phyloP scores from a whole-genome alignment of 2,113 vertebrate genomes.

The Pteruthius melanotis region DNA sequence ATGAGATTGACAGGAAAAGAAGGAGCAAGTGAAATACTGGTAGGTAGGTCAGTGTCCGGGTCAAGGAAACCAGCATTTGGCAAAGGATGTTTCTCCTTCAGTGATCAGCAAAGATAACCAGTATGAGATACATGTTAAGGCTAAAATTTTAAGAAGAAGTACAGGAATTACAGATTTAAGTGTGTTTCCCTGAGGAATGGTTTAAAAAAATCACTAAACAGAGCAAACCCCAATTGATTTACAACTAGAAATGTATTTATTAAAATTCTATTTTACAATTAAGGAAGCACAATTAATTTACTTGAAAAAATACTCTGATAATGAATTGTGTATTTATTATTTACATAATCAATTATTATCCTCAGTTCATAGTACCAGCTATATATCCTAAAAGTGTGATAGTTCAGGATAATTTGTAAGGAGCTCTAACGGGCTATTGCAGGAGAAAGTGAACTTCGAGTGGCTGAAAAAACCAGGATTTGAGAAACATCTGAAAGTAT shows the following conservation, averaged over 20 bases:
- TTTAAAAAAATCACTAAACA: not conserved
- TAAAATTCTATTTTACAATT: not conserved
- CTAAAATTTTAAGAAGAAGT: not conserved
- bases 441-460: not conserved
- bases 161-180: not conserved
- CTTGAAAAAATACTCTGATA: not conserved
- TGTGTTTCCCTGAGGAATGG: not conserved
- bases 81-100: not conserved
- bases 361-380: not conserved
- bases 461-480: not conserved
- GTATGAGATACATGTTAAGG: not conserved
- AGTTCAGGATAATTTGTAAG: not conserved
- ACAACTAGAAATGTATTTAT: not conserved
- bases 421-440: not conserved
- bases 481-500: not conserved
- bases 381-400: not conserved
- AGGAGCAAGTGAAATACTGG: not conserved
- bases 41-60: not conserved
- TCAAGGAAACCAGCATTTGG: not conserved
- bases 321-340: not conserved
- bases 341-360: not conserved
- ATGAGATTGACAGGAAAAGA: not conserved
- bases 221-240: not conserved
- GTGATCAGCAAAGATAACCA: not conserved
- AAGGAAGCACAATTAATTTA: not conserved